These are phyloP conservation scores for Brevimyrus niger DNA, from an alignment of 2,113 vertebrate species.

Conservation along the genomic window DNA sequence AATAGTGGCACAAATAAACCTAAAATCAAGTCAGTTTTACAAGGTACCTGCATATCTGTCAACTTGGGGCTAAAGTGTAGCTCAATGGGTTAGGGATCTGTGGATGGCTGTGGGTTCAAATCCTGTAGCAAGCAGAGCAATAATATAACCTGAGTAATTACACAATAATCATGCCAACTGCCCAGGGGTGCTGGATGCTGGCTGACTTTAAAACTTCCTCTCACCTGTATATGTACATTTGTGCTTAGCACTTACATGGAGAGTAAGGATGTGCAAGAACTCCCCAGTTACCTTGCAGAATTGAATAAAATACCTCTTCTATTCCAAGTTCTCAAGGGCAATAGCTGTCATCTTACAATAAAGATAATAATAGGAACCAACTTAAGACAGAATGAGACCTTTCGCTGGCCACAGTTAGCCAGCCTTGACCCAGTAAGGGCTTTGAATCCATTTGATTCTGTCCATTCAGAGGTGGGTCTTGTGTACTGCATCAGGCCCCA, in stretches of 20 bases:
- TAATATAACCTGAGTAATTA: background rate
- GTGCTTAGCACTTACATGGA: no score
- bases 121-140: background rate
- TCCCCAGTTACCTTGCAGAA: background rate
- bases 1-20: background rate
- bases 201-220: background rate
- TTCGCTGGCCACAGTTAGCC: background rate
- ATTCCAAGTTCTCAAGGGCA: background rate
- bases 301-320: background rate
- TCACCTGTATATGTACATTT: background rate
- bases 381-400: background rate
- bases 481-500: background rate
- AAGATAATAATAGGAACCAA: background rate
- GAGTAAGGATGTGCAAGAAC: background rate
- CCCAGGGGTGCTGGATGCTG: background rate
- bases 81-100: background rate
- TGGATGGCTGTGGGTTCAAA: background rate
- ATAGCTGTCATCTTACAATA: background rate
- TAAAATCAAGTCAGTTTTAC: background rate
- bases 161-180: background rate
- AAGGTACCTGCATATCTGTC: background rate
- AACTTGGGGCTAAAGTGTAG: background rate
- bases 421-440: background rate
- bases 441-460: background rate
- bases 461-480: background rate